phyloP scores from a whole-genome alignment of 2,797 vertebrate species.

The Bryconaethiops microstoma region DNA sequence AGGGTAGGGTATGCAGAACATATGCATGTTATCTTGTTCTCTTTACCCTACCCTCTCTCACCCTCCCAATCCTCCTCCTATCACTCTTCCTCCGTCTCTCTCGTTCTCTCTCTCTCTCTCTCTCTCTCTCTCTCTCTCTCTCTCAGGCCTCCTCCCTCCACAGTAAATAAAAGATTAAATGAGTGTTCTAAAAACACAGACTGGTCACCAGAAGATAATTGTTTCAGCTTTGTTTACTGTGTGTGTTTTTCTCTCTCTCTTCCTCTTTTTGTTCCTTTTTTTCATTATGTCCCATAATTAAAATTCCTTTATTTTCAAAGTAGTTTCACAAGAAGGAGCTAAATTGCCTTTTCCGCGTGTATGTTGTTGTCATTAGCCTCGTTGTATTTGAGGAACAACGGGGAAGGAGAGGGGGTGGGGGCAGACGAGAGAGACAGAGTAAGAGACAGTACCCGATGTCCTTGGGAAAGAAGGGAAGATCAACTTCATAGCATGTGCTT shows the following conservation, averaged over 20 bases:
- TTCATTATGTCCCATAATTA: conserved; percentile 84
- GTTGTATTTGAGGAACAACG: conserved; percentile 62
- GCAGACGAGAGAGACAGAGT: conserved; percentile 53
- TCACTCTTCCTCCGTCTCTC: conserved; percentile 81
- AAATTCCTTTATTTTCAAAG: conserved; percentile 88
- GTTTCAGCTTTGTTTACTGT: conserved; percentile 93
- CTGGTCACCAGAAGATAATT: conserved; percentile 96
- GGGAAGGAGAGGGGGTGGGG: conserved; percentile 59
- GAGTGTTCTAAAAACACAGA: conserved; percentile 89
- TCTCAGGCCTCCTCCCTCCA: conserved; percentile 73
- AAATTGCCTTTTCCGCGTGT: conserved; percentile 85
- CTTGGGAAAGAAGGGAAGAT: conserved; percentile 77
- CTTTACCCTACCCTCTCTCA: conserved; percentile 77
- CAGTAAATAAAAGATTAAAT: conserved; percentile 97
- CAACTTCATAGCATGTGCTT: conserved; percentile 70
- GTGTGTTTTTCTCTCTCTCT: conserved; percentile 77
- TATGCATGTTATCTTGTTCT: conserved; percentile 79
- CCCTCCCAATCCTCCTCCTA: conserved; percentile 10
- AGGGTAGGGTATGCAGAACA: conserved; percentile 77
- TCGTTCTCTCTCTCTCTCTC: conserved; percentile 75
- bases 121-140: conserved; percentile 78
- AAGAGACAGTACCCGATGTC: conserved; percentile 70
- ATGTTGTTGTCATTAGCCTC: conserved; percentile 79
- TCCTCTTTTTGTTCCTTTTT: conserved; percentile 82
- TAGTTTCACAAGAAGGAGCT: conserved; percentile 81